phyloP scores from a whole-genome alignment of 1,140 invertebrate genomes.

The Mactra quadrangularis region DNA sequence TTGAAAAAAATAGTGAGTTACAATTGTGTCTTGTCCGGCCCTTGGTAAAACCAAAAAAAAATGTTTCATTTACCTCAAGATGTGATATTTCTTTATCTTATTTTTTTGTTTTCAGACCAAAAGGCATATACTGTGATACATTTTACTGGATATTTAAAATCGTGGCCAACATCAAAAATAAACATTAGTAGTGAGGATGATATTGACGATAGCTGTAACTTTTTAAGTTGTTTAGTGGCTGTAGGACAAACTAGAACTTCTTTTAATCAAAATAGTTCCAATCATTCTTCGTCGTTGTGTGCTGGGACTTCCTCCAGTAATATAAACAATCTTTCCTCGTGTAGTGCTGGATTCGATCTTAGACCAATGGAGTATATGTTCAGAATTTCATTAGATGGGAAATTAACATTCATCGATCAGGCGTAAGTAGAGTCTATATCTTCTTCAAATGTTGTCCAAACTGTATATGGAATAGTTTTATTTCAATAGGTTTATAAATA shows the following conservation, averaged over 20 bases:
- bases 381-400: slow-evolving; percentile 86
- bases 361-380: slow-evolving; percentile 88
- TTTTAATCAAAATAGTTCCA: slow-evolving; percentile 58
- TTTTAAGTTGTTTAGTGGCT: slow-evolving; percentile 91
- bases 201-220: slow-evolving; percentile 89
- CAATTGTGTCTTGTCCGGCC: no score
- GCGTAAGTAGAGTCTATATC: slow-evolving; percentile 87
- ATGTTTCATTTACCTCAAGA: no score
- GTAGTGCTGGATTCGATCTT: slow-evolving; percentile 56
- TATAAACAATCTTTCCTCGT: slow-evolving; percentile 61
- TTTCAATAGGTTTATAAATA: no score
- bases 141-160: slow-evolving; percentile 96
- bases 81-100: no score
- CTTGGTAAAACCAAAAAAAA: no score
- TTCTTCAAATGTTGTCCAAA: no score
- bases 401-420: slow-evolving; percentile 88
- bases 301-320: slow-evolving; percentile 63
- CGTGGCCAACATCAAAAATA: slow-evolving; percentile 93
- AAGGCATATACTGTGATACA: slow-evolving; percentile 91
- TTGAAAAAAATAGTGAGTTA: no score
- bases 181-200: slow-evolving; percentile 86
- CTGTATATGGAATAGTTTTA: no score
- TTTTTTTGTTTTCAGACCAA: slow-evolving; percentile 85
- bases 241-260: slow-evolving; percentile 85
- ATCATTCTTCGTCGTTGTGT: slow-evolving; percentile 66